Percentiles rank a stretch among this genome's conserved stretches.
These are phyloP conservation scores for Lagorchestes hirsutus DNA, from an alignment of 2,797 vertebrate species.

Conservation along the genomic window DNA sequence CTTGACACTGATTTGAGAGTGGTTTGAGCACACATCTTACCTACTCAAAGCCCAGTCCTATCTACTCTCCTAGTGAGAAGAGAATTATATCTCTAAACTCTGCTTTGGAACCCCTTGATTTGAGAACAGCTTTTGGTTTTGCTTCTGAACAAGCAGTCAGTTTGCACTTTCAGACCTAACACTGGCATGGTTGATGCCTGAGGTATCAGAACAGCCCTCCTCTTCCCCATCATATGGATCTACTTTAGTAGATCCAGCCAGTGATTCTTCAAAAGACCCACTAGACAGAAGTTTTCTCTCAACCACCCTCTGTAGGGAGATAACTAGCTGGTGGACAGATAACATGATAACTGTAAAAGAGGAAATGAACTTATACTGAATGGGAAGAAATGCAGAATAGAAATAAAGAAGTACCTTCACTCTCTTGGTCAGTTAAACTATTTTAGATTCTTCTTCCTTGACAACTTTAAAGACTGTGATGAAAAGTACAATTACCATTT, in stretches of 20 bases:
- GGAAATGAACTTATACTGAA: conserved; percentile 41
- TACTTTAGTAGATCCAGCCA: conserved; percentile 70
- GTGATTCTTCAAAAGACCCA: conserved; percentile 67
- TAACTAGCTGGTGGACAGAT: background rate
- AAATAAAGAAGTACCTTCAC: background rate
- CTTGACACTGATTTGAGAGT: background rate
- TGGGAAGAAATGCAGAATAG: too few relatives aligned
- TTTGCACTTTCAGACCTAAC: conserved; percentile 67
- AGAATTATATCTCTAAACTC: background rate
- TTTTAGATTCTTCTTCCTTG: background rate
- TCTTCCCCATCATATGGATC: conserved; percentile 65
- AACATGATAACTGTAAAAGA: conserved; percentile 50
- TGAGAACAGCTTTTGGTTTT: conserved; percentile 50
- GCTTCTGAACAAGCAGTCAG: conserved; percentile 51
- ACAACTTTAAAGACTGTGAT: background rate
- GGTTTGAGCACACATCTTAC: background rate
- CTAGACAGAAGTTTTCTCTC: conserved; percentile 65
- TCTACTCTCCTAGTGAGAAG: background rate
- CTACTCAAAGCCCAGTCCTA: background rate
- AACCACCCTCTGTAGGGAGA: background rate
- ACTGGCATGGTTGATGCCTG: conserved; percentile 4
- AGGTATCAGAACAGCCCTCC: conserved; percentile 65
- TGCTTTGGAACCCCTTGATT: background rate
- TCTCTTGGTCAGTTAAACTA: background rate
- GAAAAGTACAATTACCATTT: background rate